Evolutionary conservation across 2,113 vertebrate genomes (phyloP).

Genomic region (Hystrix brachyura): DNA sequence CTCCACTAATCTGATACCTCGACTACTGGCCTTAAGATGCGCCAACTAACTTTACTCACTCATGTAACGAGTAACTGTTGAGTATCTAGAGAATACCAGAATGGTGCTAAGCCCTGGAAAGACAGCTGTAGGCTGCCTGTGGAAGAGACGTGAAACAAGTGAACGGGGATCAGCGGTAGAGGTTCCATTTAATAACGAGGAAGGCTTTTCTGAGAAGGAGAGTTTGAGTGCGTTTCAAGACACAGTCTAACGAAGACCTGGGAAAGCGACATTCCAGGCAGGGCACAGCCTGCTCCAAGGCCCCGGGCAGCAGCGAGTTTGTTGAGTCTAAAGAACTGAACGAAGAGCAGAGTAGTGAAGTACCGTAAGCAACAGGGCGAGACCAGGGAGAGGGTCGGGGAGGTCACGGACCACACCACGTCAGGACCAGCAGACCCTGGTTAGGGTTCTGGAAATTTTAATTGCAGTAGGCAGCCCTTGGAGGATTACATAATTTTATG

Average conservation of each 20-base stretch:
- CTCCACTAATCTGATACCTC: neutral
- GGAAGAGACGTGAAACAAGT: neutral
- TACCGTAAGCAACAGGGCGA: neutral
- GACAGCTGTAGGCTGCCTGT: neutral
- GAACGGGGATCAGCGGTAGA: neutral
- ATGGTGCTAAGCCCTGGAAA: neutral
- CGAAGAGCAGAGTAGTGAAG: too few species aligned
- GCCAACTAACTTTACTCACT: neutral
- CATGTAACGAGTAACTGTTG: neutral
- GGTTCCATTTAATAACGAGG: neutral
- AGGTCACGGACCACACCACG: neutral
- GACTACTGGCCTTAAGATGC: neutral
- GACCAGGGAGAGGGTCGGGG: neutral
- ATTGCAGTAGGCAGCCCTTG: neutral
- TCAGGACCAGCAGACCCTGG: neutral
- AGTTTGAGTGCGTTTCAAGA: neutral
- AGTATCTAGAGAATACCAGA: neutral
- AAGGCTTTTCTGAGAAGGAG: neutral
- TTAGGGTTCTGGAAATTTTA: conserved; percentile 16
- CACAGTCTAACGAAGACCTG: neutral
- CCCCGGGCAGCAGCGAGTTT: neutral
- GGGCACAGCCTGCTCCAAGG: neutral
- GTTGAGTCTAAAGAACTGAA: neutral
- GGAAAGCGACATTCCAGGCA: neutral
- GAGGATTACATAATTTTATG: neutral